Base-by-base conservation (phyloP, 2,888 invertebrate species). In the Emesis russula region DNA sequence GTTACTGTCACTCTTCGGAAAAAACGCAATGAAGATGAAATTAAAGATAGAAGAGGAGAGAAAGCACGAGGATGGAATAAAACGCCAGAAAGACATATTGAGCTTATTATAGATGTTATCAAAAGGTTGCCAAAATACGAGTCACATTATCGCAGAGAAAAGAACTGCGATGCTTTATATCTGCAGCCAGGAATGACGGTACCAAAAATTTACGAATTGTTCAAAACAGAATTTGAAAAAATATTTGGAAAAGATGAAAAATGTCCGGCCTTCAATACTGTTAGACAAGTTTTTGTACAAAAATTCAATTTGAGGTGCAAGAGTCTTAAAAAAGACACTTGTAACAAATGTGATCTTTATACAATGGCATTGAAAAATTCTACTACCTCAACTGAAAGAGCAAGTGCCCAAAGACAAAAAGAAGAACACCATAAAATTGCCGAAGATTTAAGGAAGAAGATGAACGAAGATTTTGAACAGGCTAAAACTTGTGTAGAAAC, bases 381-480 rank as follows among this genome's bases (percentile, higher is more conserved):
- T 53, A 75, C 33, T 25, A 18, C 31, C 11, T 15, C 13, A 53
- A 41, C 41, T 9, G 41, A 53, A 53, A 44, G 31, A 75, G 25
- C 5, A 75, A 53, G 25, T 3, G 48, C 25, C 18, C 25, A 75
- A 25, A 31, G 25, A 15, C 53, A 75, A 15, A 48, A 48, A 7
- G 13, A 48, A 75, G 13, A 48, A 75, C 75, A 75, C 53, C 44
- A 25, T 25, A 6, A 31, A 48, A 75, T 18, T 15, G 44, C 31
- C 6, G 48, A 75, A 48, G 15, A 33, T 25, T 18, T 48, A 13
- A 48, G 75, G 53, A 53, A 53, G 2, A 18, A 75, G 33, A 75
- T 75, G 75, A 75, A 75, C 6, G 18, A 18, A 7, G 75, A 75
- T 15, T 75, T 75, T 75, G 58, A 58, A 58, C 15, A 15, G 18